These are phyloP conservation scores for Xerus rutilus DNA, from an alignment of 2,797 vertebrate species.

Conservation along the genomic window DNA sequence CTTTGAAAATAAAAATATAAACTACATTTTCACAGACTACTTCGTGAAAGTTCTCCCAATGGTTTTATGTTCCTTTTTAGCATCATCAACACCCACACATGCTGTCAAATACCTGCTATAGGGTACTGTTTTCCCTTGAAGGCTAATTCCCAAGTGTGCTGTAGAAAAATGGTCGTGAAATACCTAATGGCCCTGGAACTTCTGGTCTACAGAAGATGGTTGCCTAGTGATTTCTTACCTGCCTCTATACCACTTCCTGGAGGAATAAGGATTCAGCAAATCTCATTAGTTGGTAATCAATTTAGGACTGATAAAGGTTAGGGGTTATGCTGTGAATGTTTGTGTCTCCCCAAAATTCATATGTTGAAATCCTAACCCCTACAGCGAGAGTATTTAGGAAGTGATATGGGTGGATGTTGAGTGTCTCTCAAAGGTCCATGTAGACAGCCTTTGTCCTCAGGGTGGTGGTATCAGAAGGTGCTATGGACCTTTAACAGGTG, in stretches of 20 bases:
- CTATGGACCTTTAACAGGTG: neutral
- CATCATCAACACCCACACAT: neutral
- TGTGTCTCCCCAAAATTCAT: neutral
- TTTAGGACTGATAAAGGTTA: neutral
- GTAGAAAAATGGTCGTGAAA: conserved; percentile 28
- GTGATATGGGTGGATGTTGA: neutral
- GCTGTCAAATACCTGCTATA: neutral
- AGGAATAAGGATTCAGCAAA: neutral
- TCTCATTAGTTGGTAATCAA: neutral
- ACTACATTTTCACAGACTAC: conserved; percentile 20
- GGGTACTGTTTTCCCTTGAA: conserved; percentile 43
- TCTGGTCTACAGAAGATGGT: neutral
- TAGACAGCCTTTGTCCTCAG: neutral
- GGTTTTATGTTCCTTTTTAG: neutral
- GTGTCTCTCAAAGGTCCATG: neutral
- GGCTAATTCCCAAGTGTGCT: conserved; percentile 46
- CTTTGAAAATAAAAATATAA: conserved; percentile 57
- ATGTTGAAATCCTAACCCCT: neutral
- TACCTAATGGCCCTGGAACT: neutral
- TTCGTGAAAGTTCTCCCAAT: conserved; percentile 49
- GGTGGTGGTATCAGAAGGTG: neutral
- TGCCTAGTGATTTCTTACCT: conserved; percentile 9
- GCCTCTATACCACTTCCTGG: neutral
- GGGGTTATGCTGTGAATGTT: neutral
- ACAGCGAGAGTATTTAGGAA: neutral